phyloP scores from a whole-genome alignment of 1,140 invertebrate genomes.

The Wasmannia auropunctata region DNA sequence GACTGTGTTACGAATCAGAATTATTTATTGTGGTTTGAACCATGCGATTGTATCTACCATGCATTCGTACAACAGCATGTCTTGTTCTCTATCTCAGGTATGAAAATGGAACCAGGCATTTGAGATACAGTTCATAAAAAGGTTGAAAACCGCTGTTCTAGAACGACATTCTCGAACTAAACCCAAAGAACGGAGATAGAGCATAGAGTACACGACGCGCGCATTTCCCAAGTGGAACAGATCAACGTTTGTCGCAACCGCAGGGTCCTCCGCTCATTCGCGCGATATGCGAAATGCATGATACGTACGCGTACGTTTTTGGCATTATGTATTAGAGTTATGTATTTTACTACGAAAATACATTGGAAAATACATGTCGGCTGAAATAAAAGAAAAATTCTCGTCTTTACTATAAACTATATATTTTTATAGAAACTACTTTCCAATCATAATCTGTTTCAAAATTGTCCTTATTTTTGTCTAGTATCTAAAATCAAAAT shows the following conservation, averaged over 20 bases:
- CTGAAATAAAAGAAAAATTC: constrained; percentile 8
- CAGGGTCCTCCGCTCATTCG: background rate
- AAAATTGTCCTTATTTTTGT: constrained; percentile 21
- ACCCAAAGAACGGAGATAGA: constrained; percentile 5
- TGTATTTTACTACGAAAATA: background rate
- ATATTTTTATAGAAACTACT: background rate
- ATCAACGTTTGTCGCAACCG: constrained; percentile 22
- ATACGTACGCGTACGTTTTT: background rate
- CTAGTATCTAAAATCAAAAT: background rate
- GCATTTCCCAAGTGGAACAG: constrained; percentile 2
- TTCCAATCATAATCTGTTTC: constrained; percentile 18
- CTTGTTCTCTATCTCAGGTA: background rate
- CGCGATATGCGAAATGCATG: background rate
- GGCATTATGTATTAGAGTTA: background rate
- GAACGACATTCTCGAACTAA: background rate
- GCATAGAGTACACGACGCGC: background rate
- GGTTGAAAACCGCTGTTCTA: constrained; percentile 11
- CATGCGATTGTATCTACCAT: constrained; percentile 60
- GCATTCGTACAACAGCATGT: background rate
- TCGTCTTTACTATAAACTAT: too few species aligned
- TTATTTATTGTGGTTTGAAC: constrained; percentile 72
- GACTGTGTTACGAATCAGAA: constrained; percentile 68
- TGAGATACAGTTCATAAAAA: background rate
- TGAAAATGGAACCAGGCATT: constrained; percentile 3
- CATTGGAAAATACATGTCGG: background rate